phyloP scores from a whole-genome alignment of 2,113 vertebrate genomes.

The Cichladusa arquata region DNA sequence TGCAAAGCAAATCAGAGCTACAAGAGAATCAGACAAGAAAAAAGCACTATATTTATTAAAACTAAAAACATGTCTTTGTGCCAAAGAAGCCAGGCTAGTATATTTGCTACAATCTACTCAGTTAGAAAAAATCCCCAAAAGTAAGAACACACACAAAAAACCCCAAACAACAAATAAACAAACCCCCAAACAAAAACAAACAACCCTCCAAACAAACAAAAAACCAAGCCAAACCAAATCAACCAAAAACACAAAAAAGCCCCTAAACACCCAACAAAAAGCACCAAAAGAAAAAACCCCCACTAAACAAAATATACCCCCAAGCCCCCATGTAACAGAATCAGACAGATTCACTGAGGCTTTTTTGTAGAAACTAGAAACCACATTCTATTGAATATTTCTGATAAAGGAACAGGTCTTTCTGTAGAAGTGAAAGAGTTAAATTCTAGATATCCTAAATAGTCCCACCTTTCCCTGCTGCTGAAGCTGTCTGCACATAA shows the following conservation, averaged over 20 bases:
- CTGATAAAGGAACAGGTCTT: neutral
- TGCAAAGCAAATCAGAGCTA: neutral
- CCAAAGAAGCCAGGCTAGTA: neutral
- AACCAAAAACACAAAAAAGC: neutral
- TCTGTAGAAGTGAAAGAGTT: constrained; percentile 24
- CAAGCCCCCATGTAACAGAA: neutral
- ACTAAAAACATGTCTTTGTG: neutral
- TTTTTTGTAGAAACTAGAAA: neutral
- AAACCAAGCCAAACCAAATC: neutral
- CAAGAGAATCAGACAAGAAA: constrained; percentile 7
- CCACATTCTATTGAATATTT: neutral
- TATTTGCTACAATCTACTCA: neutral
- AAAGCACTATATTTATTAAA: neutral
- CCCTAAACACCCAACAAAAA: neutral
- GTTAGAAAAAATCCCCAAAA: neutral
- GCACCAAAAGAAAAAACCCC: rapidly evolving
- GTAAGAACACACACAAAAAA: neutral
- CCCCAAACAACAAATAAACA: neutral
- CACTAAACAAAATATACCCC: neutral
- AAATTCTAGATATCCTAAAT: constrained; percentile 24
- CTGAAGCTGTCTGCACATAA: constrained; percentile 52
- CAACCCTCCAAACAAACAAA: neutral
- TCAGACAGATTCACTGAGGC: neutral
- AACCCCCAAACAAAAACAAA: neutral
- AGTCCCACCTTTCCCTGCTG: constrained; percentile 38